Base-by-base conservation (phyloP, 2,888 invertebrate species). In the Leptopilina myrica region DNA sequence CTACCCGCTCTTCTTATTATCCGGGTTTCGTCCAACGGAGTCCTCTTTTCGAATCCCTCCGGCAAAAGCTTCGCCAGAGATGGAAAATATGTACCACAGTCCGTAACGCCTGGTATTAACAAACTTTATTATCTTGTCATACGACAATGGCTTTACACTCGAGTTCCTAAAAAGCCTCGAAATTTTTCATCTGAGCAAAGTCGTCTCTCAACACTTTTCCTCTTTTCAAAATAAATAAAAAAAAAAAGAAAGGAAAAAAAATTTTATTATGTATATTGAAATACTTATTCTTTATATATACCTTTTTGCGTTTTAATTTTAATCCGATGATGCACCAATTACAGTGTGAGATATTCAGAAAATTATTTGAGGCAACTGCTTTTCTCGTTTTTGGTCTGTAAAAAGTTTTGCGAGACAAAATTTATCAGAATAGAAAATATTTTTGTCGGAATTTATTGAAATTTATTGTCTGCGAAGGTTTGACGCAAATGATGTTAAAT, bases 1-100 rank as follows among this genome's bases (percentile, higher is more conserved):
- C 78, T 69, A 78, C 79, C 79, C 78, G 73, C 81, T 81, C 79
- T 80, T 79, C 80, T 81, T 83, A 80, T 81, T 78, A 81, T 79
- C 78, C 78, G 49, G 76, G 46, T 53, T 53, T 64, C 64, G 65
- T 43, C 62, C 64, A n/a, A 20, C 73, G 56, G 7, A 65, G 46
- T 59, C 69, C 64, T 75, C 46, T 43, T 49, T 43, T 46, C 65
- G 73, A 73, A 73, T 73, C 73, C 73, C 73, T 73, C 73, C 53
- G 73, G 73, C 73, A 73, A 73, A 73, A 73, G 73, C 73, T 73
- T 73, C 73, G 73, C 73, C 53, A 73, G 73, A 73, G 73, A 73
- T 59, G 56, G 73, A 73, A 73, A 73, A 73, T 73, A 73, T 73
- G 73, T 73, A 73, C 73, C 40, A 59, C 56, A 73, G 56, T 73